Evolutionary conservation across 2,888 invertebrate genomes (phyloP).

Genomic region (Drosophila peninsularis): DNA sequence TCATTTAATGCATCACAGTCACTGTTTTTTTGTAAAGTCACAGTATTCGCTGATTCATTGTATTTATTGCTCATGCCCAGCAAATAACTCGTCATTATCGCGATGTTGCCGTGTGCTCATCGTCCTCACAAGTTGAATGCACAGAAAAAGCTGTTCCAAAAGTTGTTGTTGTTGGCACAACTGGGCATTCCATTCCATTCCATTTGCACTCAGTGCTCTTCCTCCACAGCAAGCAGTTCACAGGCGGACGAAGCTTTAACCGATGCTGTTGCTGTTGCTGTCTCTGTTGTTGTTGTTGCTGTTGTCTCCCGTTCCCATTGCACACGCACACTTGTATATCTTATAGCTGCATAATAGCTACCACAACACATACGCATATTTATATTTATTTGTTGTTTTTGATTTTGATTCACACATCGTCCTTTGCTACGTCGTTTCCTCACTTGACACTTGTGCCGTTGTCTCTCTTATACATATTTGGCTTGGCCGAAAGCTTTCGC

Average conservation of each 20-base stretch:
- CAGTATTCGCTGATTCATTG: constrained; percentile 41
- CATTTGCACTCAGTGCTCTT: constrained; percentile 42
- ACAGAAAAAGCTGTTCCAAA: constrained; percentile 71
- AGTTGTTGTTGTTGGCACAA: constrained; percentile 57
- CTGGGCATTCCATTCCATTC: constrained; percentile 57
- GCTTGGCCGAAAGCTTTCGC: constrained; percentile 47
- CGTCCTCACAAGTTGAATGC: constrained; percentile 46
- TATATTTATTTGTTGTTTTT: constrained; percentile 44
- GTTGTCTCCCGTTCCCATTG: constrained; percentile 22
- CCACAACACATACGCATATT: constrained; percentile 12
- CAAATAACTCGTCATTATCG: constrained; percentile 47
- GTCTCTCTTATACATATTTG: constrained; percentile 11
- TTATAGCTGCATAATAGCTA: constrained; percentile 6
- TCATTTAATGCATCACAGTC: constrained; percentile 12
- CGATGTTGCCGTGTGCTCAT: constrained; percentile 47
- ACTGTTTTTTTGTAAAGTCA: constrained; percentile 20
- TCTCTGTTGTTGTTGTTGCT: constrained; percentile 13
- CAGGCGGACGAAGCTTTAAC: constrained; percentile 44
- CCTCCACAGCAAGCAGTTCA: constrained; percentile 14
- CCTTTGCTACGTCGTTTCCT: constrained; percentile 50
- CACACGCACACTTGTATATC: constrained; percentile 1
- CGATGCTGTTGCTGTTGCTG: constrained; percentile 16
- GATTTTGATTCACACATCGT: constrained; percentile 29
- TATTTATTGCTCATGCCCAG: constrained; percentile 44
- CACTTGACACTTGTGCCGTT: constrained; percentile 27